phyloP scores from a whole-genome alignment of 2,888 invertebrate species.

The Sarcophaga rosellei region DNA sequence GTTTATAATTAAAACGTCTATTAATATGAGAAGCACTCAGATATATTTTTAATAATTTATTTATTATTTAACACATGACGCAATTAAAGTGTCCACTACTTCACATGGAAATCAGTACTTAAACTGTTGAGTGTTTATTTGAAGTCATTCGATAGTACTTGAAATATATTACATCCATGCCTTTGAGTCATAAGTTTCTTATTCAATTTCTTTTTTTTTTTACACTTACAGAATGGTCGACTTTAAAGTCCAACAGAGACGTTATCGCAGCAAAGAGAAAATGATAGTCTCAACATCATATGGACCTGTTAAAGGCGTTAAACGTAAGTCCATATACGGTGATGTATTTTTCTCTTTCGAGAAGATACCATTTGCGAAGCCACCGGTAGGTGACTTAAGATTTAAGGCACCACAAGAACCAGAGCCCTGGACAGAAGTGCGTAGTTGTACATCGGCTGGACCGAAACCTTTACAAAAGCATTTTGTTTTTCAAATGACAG shows the following conservation, averaged over 20 bases:
- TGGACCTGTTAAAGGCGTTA: conserved; percentile 80
- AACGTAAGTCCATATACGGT: conserved; percentile 79
- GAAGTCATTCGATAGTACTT: too few relatives aligned
- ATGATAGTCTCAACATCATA: conserved; percentile 77
- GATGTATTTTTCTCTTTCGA: conserved; percentile 80
- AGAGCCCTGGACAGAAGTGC: conserved; percentile 81
- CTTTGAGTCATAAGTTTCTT: too few relatives aligned
- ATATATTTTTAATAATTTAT: too few relatives aligned
- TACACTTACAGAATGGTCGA: conserved; percentile 75
- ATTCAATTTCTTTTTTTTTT: too few relatives aligned
- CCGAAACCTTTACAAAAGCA: conserved; percentile 79
- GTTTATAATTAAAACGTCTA: too few relatives aligned
- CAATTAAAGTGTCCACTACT: too few relatives aligned
- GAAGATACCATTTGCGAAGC: conserved; percentile 79
- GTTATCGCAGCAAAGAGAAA: conserved; percentile 75
- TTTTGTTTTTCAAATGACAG: conserved; percentile 79
- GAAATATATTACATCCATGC: too few relatives aligned
- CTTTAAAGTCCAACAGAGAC: conserved; percentile 77
- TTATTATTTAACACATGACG: too few relatives aligned
- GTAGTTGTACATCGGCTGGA: conserved; percentile 81
- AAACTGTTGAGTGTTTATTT: too few relatives aligned
- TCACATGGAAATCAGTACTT: too few relatives aligned
- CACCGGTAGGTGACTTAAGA: conserved; percentile 78
- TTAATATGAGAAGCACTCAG: too few relatives aligned
- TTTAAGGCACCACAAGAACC: conserved; percentile 81